These are phyloP conservation scores for Amphimallon solstitiale DNA, from an alignment of 2,888 invertebrate species.

Conservation along the genomic window DNA sequence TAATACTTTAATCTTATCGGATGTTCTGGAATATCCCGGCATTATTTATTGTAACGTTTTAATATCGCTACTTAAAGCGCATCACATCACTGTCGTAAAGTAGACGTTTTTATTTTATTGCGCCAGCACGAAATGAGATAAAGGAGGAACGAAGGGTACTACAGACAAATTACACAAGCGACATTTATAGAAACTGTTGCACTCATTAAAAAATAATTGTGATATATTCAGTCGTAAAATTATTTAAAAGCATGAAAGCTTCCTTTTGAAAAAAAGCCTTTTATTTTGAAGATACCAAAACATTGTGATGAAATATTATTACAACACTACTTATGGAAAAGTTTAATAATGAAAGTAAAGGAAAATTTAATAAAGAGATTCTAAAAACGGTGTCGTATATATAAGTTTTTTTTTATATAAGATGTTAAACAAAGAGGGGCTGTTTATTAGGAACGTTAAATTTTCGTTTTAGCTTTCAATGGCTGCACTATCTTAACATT, in stretches of 20 bases:
- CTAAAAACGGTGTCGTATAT: too few species aligned
- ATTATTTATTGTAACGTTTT: constrained; percentile 15
- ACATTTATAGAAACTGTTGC: constrained; percentile 30
- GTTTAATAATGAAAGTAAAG: too few species aligned
- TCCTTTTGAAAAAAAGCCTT: constrained; percentile 8
- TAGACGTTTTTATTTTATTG: constrained; percentile 19
- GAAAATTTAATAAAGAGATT: too few species aligned
- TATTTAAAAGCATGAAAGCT: constrained; percentile 18
- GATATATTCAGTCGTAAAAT: constrained; percentile 23
- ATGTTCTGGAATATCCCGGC: not conserved
- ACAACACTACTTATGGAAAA: not conserved
- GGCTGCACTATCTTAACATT: too few species aligned
- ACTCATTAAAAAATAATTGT: constrained; percentile 32
- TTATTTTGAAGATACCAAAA: constrained; percentile 27
- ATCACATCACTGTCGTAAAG: constrained; percentile 19
- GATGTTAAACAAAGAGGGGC: too few species aligned
- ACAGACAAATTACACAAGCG: constrained; percentile 11
- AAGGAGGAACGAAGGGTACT: constrained; percentile 1
- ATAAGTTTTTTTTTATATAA: too few species aligned
- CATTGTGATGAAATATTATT: constrained; percentile 30
- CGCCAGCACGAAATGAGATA: not conserved
- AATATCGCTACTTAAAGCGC: constrained; percentile 16
- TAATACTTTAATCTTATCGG: constrained; percentile 14
- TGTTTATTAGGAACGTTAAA: too few species aligned
- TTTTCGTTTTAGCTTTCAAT: too few species aligned